Conservation (phyloP, 2,113 vertebrate species). For the Neofelis nebulosa region DNA sequence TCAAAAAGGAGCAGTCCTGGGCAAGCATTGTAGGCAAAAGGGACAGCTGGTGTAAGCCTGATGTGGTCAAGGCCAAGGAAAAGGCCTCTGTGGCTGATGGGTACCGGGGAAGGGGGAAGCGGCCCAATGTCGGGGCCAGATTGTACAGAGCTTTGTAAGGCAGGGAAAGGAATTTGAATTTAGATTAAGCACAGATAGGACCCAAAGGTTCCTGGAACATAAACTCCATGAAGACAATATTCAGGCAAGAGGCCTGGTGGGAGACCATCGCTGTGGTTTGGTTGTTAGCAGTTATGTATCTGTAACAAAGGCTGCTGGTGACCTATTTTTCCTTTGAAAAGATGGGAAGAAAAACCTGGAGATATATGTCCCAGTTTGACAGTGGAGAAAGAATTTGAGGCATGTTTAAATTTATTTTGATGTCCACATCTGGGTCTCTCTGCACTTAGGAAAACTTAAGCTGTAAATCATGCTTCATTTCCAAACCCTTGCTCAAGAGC, state of each 20-base stretch:
- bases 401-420: not conserved
- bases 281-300: not conserved
- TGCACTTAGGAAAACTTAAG: constrained; percentile 30
- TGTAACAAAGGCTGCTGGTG: not conserved
- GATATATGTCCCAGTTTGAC: not conserved
- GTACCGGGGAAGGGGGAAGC: not conserved
- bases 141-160: not conserved
- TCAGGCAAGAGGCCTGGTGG: not conserved
- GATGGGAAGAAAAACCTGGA: not conserved
- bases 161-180: not conserved
- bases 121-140: not conserved
- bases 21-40: not conserved
- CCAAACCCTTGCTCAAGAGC: constrained; percentile 5
- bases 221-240: not conserved
- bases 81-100: not conserved
- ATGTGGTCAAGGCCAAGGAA: not conserved
- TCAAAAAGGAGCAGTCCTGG: not conserved
- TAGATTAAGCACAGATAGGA: not conserved
- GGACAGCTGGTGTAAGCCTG: too few relatives aligned
- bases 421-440: not conserved
- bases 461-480: not conserved
- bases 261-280: not conserved
- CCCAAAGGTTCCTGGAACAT: not conserved
- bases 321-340: constrained; percentile 25
- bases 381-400: not conserved